Evolutionary conservation across 2,888 invertebrate species (phyloP).

Genomic region (Ecdyonurus torrentis): DNA sequence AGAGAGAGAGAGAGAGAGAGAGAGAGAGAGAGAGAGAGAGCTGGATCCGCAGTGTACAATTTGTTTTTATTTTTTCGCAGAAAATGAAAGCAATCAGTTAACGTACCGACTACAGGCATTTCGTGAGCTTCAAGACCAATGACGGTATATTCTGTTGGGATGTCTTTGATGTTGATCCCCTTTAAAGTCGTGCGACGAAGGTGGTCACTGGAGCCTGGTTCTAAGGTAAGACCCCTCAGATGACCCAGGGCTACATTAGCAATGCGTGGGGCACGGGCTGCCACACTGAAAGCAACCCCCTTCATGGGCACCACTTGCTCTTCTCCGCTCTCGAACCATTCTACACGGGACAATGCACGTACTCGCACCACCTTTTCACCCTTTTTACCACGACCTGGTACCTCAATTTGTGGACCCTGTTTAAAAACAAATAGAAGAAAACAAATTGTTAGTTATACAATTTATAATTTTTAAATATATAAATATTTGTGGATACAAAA

Average conservation of each 20-base stretch:
- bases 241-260: constrained; percentile 39
- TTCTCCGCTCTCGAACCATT: constrained; percentile 46
- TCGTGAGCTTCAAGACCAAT: constrained; percentile 47
- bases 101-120: constrained; percentile 50
- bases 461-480: constrained; percentile 7
- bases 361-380: constrained; percentile 43
- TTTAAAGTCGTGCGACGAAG: constrained; percentile 43
- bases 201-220: constrained; percentile 44
- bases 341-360: constrained; percentile 44
- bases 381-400: constrained; percentile 21
- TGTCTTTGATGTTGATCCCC: constrained; percentile 42
- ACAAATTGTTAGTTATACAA: background rate
- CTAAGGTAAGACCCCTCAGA: constrained; percentile 39
- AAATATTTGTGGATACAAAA: too few relatives aligned
- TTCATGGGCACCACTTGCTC: constrained; percentile 31
- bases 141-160: constrained; percentile 47
- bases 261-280: constrained; percentile 35
- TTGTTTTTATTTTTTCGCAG: too few relatives aligned
- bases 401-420: constrained; percentile 33
- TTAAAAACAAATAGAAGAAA: constrained; percentile 18
- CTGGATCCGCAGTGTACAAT: too few relatives aligned
- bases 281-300: constrained; percentile 38
- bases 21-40: too few relatives aligned
- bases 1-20: too few relatives aligned
- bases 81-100: too few relatives aligned